A percentile compares a stretch with the other conserved stretches of the same genome.
Evolutionary conservation across 2,113 vertebrate genomes (phyloP).

Genomic region (Tamias sibiricus): DNA sequence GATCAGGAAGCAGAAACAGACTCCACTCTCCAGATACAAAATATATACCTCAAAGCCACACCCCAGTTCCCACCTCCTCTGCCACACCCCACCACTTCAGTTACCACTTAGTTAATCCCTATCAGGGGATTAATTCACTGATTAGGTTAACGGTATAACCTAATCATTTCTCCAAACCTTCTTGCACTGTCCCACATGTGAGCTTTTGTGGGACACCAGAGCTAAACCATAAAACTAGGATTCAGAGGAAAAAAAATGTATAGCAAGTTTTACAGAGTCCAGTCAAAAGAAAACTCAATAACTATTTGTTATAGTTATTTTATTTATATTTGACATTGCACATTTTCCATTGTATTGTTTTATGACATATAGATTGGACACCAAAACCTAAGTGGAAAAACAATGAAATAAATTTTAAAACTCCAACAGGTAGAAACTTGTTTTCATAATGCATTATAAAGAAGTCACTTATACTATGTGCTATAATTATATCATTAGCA

Average conservation of each 20-base stretch:
- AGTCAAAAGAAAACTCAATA: neutral
- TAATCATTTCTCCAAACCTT: too few species aligned
- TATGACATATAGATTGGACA: neutral
- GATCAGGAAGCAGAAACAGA: too few species aligned
- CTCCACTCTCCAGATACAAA: too few species aligned
- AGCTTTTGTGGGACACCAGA: too few species aligned
- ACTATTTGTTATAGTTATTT: neutral
- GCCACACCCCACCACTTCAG: too few species aligned
- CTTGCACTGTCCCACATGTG: too few species aligned
- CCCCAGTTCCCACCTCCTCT: too few species aligned
- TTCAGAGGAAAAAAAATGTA: neutral
- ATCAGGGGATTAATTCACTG: too few species aligned
- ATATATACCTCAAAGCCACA: too few species aligned
- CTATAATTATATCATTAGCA: neutral
- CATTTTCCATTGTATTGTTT: constrained; percentile 15
- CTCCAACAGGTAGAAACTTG: neutral
- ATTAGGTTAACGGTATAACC: too few species aligned
- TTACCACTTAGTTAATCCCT: too few species aligned
- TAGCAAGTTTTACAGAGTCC: neutral
- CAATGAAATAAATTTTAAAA: constrained; percentile 16
- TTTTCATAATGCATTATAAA: neutral
- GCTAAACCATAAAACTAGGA: neutral
- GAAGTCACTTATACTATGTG: neutral
- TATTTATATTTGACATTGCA: neutral
- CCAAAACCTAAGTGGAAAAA: constrained; percentile 28